These are phyloP conservation scores for Aphis gossypii DNA, from an alignment of 1,140 invertebrate genomes.

Conservation along the genomic window DNA sequence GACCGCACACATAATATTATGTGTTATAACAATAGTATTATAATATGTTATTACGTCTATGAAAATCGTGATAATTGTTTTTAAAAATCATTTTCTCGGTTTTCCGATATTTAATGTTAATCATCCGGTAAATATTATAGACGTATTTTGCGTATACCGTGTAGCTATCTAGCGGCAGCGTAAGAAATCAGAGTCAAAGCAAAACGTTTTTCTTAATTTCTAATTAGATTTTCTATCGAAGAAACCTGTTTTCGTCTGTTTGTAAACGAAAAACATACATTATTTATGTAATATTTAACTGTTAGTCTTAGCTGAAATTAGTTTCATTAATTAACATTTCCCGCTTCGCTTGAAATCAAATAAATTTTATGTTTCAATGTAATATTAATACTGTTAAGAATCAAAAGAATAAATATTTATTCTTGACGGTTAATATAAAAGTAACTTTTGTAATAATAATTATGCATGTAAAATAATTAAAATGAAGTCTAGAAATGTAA, in stretches of 20 bases:
- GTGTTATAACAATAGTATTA: not conserved
- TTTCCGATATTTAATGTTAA: no score
- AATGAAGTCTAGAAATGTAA: not conserved
- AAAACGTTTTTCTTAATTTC: not conserved
- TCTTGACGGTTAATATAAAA: not conserved
- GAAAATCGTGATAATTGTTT: not conserved
- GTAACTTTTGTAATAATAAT: not conserved
- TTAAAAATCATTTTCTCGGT: not conserved
- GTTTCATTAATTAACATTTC: no score
- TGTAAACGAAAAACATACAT: not conserved
- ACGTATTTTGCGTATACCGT: not conserved
- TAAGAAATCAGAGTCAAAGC: not conserved
- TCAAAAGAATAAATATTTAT: not conserved
- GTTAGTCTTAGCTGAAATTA: no score
- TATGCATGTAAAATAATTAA: not conserved
- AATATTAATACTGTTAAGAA: not conserved
- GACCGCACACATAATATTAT: not conserved
- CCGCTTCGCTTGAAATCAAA: not conserved
- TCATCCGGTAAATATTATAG: not conserved
- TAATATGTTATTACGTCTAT: not conserved
- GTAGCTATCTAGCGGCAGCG: not conserved
- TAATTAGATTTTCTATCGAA: not conserved
- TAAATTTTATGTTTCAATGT: not conserved
- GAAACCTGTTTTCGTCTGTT: not conserved
- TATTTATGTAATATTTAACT: no score